These are phyloP conservation scores for Corticium candelabrum DNA, from an alignment of 37 sponge, comb jelly and placozoan genomes.

Conservation along the genomic window DNA sequence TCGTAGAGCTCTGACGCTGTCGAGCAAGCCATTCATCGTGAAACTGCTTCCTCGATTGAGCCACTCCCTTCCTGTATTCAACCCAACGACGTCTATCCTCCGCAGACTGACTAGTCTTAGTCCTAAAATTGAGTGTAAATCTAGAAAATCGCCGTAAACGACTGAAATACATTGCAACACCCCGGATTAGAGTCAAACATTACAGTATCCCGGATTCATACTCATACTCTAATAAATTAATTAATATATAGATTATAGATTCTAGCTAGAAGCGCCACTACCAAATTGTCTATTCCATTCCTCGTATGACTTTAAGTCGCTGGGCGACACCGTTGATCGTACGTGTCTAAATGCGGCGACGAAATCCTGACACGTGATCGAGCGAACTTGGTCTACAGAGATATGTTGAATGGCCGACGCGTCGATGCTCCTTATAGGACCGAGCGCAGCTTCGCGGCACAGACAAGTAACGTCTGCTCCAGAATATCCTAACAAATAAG, in stretches of 20 bases:
- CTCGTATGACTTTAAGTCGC: slow-evolving; percentile 74
- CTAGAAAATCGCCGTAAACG: too few relatives aligned
- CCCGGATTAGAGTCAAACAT: too few relatives aligned
- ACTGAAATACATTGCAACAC: too few relatives aligned
- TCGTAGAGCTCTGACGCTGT: not conserved
- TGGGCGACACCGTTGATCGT: slow-evolving; percentile 74
- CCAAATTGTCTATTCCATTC: slow-evolving; percentile 95
- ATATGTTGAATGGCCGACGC: slow-evolving; percentile 57
- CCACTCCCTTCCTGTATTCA: not conserved
- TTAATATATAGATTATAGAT: too few relatives aligned
- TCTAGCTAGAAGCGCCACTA: slow-evolving; percentile 21
- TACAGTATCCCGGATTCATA: too few relatives aligned
- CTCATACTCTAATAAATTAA: too few relatives aligned
- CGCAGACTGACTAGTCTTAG: too few relatives aligned
- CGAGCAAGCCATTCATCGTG: not conserved
- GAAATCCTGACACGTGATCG: slow-evolving; percentile 68
- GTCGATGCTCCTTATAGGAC: slow-evolving; percentile 70
- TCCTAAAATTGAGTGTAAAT: too few relatives aligned
- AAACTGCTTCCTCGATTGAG: not conserved
- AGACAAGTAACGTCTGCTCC: slow-evolving; percentile 92
- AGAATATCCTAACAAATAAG: slow-evolving; percentile 66
- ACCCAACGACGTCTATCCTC: too few relatives aligned
- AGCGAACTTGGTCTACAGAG: slow-evolving; percentile 71
- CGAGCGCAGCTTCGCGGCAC: slow-evolving; percentile 91
- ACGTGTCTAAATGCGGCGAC: slow-evolving; percentile 50